Evolutionary conservation across 2,888 invertebrate genomes (phyloP).

Genomic region (Dione juno): DNA sequence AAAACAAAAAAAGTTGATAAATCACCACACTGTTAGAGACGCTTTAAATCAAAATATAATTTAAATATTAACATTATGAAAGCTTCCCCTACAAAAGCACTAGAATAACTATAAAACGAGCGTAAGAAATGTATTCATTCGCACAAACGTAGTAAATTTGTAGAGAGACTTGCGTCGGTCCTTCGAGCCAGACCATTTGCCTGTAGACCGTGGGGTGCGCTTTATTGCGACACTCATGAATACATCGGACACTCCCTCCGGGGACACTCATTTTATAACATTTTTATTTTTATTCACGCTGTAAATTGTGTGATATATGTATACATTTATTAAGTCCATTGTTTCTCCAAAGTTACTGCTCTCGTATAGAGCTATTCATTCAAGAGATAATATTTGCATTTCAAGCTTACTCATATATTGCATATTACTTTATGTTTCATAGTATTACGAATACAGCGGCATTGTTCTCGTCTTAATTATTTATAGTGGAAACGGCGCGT

Average conservation of each 20-base stretch:
- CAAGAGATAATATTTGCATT: too few species aligned
- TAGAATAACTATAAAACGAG: slow-evolving; percentile 24
- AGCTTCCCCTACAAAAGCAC: slow-evolving; percentile 8
- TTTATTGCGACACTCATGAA: slow-evolving; percentile 37
- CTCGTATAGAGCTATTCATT: neutral
- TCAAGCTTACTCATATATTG: too few species aligned
- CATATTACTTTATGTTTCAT: too few species aligned
- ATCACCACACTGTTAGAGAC: neutral
- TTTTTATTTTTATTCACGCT: slow-evolving; percentile 27
- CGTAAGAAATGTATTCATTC: slow-evolving; percentile 37
- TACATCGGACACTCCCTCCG: slow-evolving; percentile 31
- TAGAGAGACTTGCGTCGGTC: neutral
- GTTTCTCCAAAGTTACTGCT: neutral
- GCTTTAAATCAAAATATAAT: neutral
- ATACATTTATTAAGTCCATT: neutral
- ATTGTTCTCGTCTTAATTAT: too few species aligned
- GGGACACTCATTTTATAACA: slow-evolving; percentile 25
- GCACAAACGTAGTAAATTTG: slow-evolving; percentile 33
- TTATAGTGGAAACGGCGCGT: too few species aligned
- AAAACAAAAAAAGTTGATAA: too few species aligned
- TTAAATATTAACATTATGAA: slow-evolving; percentile 9
- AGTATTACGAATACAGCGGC: too few species aligned
- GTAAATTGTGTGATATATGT: neutral
- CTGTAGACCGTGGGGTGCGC: slow-evolving; percentile 23
- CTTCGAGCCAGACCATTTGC: slow-evolving; percentile 24